These are phyloP conservation scores for Meiosimyza decipiens DNA, from an alignment of 2,888 invertebrate genomes.

Conservation along the genomic window DNA sequence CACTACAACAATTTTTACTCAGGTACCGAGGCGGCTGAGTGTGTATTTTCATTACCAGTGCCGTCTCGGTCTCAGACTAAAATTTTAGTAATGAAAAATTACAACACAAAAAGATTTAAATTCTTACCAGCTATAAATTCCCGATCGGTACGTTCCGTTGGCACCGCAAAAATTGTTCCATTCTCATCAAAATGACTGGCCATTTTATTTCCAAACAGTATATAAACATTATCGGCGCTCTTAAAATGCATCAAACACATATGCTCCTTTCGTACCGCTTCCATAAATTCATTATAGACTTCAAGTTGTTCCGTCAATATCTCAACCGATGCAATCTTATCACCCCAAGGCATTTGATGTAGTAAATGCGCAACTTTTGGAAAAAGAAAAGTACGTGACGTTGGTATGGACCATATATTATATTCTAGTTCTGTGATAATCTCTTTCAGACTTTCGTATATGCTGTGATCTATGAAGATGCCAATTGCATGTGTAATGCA, in stretches of 20 bases:
- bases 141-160: slow-evolving; percentile 58
- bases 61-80: no score
- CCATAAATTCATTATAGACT: slow-evolving; percentile 65
- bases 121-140: slow-evolving; percentile 57
- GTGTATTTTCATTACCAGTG: no score
- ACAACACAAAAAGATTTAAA: background rate
- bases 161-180: slow-evolving; percentile 63
- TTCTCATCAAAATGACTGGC: slow-evolving; percentile 61
- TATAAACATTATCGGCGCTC: slow-evolving; percentile 62
- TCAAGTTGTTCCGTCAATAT: slow-evolving; percentile 61
- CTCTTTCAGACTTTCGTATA: slow-evolving; percentile 56
- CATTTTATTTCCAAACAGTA: slow-evolving; percentile 62
- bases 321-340: slow-evolving; percentile 65
- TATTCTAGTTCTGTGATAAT: slow-evolving; percentile 63
- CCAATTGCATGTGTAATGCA: slow-evolving; percentile 63
- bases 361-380: slow-evolving; percentile 63
- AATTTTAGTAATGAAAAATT: no score
- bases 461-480: slow-evolving; percentile 61
- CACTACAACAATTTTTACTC: no score
- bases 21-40: no score
- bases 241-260: slow-evolving; percentile 66
- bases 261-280: slow-evolving; percentile 60
- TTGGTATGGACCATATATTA: slow-evolving; percentile 65
- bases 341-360: slow-evolving; percentile 66
- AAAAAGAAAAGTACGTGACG: slow-evolving; percentile 56